Conservation (phyloP, 35 echinoderm and acorn worm species). For the Anneissia japonica region DNA sequence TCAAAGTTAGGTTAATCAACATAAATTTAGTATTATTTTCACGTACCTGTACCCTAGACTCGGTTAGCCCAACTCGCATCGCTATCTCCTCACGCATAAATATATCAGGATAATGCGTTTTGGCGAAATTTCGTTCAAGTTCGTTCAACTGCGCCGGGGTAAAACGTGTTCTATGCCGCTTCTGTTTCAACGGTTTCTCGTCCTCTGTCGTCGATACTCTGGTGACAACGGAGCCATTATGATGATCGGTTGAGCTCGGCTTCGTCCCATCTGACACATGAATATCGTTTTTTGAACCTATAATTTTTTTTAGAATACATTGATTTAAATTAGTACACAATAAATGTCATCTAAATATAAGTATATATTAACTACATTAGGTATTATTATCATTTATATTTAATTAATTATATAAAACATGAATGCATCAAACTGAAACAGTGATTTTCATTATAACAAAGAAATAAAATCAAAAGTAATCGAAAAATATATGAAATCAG, state of each 20-base stretch:
- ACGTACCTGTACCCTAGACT: slow-evolving; percentile 95
- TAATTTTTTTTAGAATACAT: too few relatives aligned
- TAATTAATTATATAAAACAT: too few relatives aligned
- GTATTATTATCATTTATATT: too few relatives aligned
- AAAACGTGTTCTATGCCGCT: slow-evolving; percentile 89
- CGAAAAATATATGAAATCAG: too few relatives aligned
- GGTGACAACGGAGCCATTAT: not conserved
- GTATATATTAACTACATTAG: too few relatives aligned
- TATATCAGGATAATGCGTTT: slow-evolving; percentile 99
- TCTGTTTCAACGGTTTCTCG: slow-evolving; percentile 64
- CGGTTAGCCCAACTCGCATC: slow-evolving; percentile 94
- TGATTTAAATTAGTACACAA: too few relatives aligned
- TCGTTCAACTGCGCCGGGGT: slow-evolving; percentile 98
- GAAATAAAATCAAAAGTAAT: too few relatives aligned
- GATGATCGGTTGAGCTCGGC: not conserved
- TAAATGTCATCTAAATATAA: too few relatives aligned
- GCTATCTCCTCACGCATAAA: slow-evolving; percentile 99
- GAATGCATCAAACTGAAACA: too few relatives aligned
- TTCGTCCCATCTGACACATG: not conserved
- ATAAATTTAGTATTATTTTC: not conserved
- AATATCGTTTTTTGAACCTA: not conserved
- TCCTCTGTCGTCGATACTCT: not conserved
- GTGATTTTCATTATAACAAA: too few relatives aligned
- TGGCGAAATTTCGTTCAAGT: slow-evolving; percentile 96
- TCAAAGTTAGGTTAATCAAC: not conserved